Base-by-base conservation (phyloP, 2,888 invertebrate species). In the Cynaeus angustus region DNA sequence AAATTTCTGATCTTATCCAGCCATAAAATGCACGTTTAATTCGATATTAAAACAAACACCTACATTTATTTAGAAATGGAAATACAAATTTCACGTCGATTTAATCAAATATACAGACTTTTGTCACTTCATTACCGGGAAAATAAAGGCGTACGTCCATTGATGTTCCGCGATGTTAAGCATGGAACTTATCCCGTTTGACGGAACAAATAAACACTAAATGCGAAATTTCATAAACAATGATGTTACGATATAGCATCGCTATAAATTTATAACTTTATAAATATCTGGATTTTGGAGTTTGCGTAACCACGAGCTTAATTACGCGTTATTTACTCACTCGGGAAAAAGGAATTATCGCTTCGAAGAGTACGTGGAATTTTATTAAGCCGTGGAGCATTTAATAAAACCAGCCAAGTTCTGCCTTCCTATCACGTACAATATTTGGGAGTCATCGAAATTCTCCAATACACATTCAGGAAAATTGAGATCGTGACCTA, bases 401-500 rank as follows among this genome's bases (percentile, higher is more conserved):
- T 76, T 77, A 77, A 77, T 77, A 77, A 72, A 72, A 72, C 71
- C 75, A 48, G 72, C 68, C 68, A 73, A 78, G 74, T 78, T 75
- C 73, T 68, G 74, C 68, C 75, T 80, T 81, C 80, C 74, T 76
- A 80, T 82, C 83, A 83, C 83, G 83, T 83, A 81, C 81, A 77
- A 81, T 79, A 82, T 82, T 82, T 77, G 78, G 74, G 76, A 78
- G 79, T 80, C 79, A 82, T 82, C 80, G 81, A 79, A 80, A 80
- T 83, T 83, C 80, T 79, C 81, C 82, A 80, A 82, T 82, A 83
- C 79, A 80, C 81, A 80, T 83, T 80, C 79, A 72, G 76, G 79
- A 78, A 81, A 82, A 83, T 82, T 83, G 83, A 82, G 79, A 80
- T 83, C 82, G 83, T 79, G 79, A 80, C 79, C 79, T 68, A 70